These are phyloP conservation scores for Saiga tatarica DNA, from an alignment of 2,113 vertebrate species.

Conservation along the genomic window DNA sequence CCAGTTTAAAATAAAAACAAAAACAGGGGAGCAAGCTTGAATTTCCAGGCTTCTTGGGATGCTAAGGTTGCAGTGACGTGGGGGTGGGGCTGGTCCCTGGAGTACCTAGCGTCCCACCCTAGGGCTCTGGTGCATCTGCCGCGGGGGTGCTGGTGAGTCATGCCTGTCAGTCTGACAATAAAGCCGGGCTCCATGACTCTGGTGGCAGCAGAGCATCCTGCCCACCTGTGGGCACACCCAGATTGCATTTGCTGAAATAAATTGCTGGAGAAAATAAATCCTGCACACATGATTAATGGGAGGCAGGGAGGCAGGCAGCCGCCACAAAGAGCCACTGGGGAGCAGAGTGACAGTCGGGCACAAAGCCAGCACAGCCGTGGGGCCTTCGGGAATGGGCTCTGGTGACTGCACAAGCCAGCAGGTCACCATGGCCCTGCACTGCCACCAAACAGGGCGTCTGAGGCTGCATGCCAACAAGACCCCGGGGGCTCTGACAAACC, in stretches of 20 bases:
- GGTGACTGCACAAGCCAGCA: background rate
- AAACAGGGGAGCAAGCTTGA: no score
- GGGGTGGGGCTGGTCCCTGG: background rate
- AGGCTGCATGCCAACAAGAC: background rate
- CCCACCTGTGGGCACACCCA: constrained; percentile 66
- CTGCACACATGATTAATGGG: constrained; percentile 66
- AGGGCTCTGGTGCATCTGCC: background rate
- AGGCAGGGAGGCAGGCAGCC: constrained; percentile 62
- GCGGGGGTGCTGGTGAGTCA: background rate
- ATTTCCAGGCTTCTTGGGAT: background rate
- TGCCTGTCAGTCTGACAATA: background rate
- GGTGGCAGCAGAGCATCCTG: background rate
- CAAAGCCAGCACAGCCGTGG: background rate
- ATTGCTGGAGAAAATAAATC: constrained; percentile 72
- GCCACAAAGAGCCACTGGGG: background rate
- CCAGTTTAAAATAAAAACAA: background rate
- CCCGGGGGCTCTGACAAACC: background rate
- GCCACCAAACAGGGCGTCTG: background rate
- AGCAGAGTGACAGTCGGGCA: constrained; percentile 56
- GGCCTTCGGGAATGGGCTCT: background rate
- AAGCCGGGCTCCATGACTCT: background rate
- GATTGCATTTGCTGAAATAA: constrained; percentile 62
- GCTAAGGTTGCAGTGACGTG: fast-evolving
- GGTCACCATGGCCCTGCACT: background rate
- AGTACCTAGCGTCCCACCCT: background rate